phyloP scores from a whole-genome alignment of 2,888 invertebrate genomes.

The Asteroscopus sphinx region DNA sequence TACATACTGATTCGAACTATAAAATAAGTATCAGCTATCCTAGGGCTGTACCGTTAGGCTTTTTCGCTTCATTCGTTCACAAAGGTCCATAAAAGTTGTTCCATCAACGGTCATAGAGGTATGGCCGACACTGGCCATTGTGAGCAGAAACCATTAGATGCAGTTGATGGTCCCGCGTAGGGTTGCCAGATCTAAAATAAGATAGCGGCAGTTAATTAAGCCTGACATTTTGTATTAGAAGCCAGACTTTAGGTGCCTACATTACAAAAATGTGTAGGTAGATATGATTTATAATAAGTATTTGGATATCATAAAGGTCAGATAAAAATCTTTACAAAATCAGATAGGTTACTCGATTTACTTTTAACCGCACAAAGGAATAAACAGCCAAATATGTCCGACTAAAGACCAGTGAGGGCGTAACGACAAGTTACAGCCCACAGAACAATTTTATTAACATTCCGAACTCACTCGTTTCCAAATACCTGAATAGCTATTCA shows the following conservation, averaged over 20 bases:
- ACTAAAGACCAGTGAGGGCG: background rate
- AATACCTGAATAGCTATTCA: conserved; percentile 47
- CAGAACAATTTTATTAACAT: conserved; percentile 22
- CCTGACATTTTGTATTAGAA: conserved; percentile 18
- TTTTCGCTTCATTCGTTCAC: conserved; percentile 28
- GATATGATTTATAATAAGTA: too few relatives aligned
- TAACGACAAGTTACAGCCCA: background rate
- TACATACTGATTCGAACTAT: too few relatives aligned
- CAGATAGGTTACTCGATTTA: too few relatives aligned
- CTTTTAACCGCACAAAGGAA: background rate
- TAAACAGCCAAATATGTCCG: background rate
- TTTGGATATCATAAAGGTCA: too few relatives aligned
- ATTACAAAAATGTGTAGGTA: background rate
- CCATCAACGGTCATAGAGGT: conserved; percentile 34
- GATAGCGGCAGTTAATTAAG: conserved; percentile 35
- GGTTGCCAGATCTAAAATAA: conserved; percentile 43
- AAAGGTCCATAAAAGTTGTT: conserved; percentile 46
- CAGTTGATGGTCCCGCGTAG: conserved; percentile 35
- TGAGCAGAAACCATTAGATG: conserved; percentile 49
- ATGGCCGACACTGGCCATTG: conserved; percentile 40
- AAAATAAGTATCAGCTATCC: background rate
- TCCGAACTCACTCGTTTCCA: conserved; percentile 20
- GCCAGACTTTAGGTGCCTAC: background rate
- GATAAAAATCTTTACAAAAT: too few relatives aligned
- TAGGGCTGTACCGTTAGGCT: conserved; percentile 1